A percentile compares a stretch with the other conserved stretches of the same genome.
Conservation (phyloP, 2,797 vertebrate genomes). For the Garrulus glandarius region DNA sequence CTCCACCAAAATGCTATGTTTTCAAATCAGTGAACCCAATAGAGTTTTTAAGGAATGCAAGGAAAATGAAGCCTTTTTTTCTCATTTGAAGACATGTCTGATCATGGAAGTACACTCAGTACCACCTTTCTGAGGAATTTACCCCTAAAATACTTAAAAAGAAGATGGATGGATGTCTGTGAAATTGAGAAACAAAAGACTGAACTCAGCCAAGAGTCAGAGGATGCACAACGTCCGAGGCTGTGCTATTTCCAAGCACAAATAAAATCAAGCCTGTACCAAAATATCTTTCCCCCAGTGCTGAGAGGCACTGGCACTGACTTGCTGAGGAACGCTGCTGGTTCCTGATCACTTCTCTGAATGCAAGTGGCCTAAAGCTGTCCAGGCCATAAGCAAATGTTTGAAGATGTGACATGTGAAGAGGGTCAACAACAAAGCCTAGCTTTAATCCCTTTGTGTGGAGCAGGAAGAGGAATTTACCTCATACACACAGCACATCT, state of each 20-base stretch:
- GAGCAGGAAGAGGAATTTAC: slow-evolving; percentile 28
- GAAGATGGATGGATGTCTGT: neutral
- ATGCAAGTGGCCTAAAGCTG: neutral
- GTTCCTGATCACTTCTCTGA: neutral
- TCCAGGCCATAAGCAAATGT: slow-evolving; percentile 4
- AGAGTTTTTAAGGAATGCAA: neutral
- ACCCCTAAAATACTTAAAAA: neutral
- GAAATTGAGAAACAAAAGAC: neutral
- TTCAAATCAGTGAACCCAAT: neutral
- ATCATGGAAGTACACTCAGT: neutral
- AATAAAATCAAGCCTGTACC: neutral
- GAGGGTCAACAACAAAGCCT: neutral
- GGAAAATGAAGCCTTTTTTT: neutral
- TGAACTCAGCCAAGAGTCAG: neutral
- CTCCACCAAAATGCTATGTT: neutral
- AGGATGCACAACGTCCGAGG: neutral
- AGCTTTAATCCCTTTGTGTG: slow-evolving; percentile 26
- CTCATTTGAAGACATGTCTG: neutral
- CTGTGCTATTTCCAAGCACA: neutral
- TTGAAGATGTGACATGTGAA: slow-evolving; percentile 25
- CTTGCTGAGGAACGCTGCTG: neutral
- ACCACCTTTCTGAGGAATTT: neutral
- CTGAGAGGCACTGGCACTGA: neutral
- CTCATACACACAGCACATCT: neutral
- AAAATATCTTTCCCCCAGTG: accelerated